Percentiles rank a stretch among this genome's conserved stretches.
Evolutionary conservation across 35 echinoderm and acorn worm species (phyloP).

Genomic region (Hemicentrotus pulcherrimus): DNA sequence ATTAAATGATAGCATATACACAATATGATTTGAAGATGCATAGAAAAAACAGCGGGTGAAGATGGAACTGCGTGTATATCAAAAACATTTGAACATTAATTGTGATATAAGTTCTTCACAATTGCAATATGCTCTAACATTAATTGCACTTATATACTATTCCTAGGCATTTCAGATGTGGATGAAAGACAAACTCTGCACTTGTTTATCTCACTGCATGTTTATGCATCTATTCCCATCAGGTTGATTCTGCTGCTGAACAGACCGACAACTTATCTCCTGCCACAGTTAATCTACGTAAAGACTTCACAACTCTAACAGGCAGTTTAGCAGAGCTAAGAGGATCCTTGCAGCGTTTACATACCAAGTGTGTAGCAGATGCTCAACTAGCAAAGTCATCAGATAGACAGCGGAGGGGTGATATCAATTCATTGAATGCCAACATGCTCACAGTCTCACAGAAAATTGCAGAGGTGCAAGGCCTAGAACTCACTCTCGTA

Average conservation of each 20-base stretch:
- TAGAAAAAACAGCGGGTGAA: too few species aligned
- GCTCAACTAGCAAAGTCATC: not conserved
- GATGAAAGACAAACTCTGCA: too few species aligned
- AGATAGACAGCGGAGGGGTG: not conserved
- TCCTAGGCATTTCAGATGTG: too few species aligned
- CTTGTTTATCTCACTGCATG: not conserved
- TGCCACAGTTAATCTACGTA: not conserved
- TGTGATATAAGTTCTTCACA: too few species aligned
- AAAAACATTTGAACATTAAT: too few species aligned
- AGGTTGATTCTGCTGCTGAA: slow-evolving; percentile 30
- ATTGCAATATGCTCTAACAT: too few species aligned
- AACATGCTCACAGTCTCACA: slow-evolving; percentile 36
- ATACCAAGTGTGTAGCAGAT: slow-evolving; percentile 3
- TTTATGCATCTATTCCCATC: not conserved
- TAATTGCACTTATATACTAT: too few species aligned
- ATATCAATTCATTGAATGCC: slow-evolving; percentile 3
- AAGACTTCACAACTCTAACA: slow-evolving; percentile 27
- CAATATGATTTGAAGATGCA: too few species aligned
- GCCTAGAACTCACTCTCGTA: slow-evolving; percentile 25
- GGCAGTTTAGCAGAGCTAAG: not conserved
- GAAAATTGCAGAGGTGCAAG: slow-evolving; percentile 26
- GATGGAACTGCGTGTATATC: too few species aligned
- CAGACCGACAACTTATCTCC: slow-evolving; percentile 2
- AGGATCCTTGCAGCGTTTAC: slow-evolving; percentile 29
- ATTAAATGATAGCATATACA: too few species aligned